Conservation (phyloP, 1,140 invertebrate species). For the Steinernema feltiae region DNA sequence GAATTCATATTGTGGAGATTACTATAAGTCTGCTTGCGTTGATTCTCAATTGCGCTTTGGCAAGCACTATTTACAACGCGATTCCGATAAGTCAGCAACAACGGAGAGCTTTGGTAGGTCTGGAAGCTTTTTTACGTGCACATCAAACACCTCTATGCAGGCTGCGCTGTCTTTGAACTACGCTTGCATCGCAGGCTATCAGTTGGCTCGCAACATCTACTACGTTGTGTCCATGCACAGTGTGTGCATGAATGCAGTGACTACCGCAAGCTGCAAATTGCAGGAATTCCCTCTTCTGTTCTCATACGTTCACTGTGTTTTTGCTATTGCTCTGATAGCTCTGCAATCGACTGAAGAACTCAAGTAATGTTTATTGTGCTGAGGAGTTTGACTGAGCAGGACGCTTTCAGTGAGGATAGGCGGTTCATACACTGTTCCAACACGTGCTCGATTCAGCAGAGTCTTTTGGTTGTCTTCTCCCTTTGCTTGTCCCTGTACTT, state of each 20-base stretch:
- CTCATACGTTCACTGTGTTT: constrained; percentile 23
- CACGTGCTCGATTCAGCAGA: constrained; percentile 30
- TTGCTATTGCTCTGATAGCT: constrained; percentile 20
- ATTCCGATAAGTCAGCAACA: not conserved
- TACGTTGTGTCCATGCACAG: constrained; percentile 20
- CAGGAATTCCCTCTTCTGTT: constrained; percentile 35
- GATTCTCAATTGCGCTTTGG: not conserved
- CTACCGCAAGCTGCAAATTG: constrained; percentile 28
- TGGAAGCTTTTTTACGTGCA: not conserved
- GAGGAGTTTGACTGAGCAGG: too few relatives aligned
- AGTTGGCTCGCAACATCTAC: constrained; percentile 27
- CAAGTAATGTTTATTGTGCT: constrained; percentile 27
- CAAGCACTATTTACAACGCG: not conserved
- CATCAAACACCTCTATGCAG: constrained; percentile 15
- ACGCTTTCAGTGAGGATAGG: constrained; percentile 22
- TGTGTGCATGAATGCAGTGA: constrained; percentile 32
- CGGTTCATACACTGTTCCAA: constrained; percentile 22
- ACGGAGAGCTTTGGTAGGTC: not conserved
- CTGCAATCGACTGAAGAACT: constrained; percentile 21
- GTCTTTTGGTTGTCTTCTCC: constrained; percentile 21
- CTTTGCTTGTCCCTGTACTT: constrained; percentile 25
- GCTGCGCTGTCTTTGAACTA: constrained; percentile 31
- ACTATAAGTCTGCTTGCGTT: not conserved
- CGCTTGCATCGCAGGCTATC: constrained; percentile 24
- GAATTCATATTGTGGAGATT: not conserved